phyloP scores from a whole-genome alignment of 1,140 invertebrate genomes.

The Steinernema feltiae region DNA sequence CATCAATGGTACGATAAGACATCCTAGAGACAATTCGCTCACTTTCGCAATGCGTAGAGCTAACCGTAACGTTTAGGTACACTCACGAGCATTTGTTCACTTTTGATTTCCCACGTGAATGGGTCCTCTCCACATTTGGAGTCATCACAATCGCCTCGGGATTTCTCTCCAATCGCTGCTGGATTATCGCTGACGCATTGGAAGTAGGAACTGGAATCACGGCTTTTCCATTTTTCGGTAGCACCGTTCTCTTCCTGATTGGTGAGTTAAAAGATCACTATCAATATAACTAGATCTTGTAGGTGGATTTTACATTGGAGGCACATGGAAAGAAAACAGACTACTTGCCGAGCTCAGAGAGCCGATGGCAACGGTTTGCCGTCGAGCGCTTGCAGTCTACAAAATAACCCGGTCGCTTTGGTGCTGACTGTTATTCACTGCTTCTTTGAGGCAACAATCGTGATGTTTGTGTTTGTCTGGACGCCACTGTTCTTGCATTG shows the following conservation, averaged over 20 bases:
- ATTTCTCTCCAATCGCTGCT: slow-evolving; percentile 23
- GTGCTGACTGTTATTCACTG: slow-evolving; percentile 21
- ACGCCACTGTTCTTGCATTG: slow-evolving; percentile 26
- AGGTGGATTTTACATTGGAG: slow-evolving; percentile 29
- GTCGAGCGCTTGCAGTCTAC: slow-evolving; percentile 21
- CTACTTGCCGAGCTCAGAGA: slow-evolving; percentile 19
- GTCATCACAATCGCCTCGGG: slow-evolving; percentile 20
- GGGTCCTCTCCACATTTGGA: slow-evolving; percentile 25
- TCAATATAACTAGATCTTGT: background rate
- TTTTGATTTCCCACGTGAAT: slow-evolving; percentile 27
- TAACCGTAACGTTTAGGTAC: background rate
- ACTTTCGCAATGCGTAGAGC: background rate
- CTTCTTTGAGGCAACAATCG: slow-evolving; percentile 27
- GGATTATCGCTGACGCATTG: slow-evolving; percentile 24
- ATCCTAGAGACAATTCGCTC: no score
- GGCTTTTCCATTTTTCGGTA: slow-evolving; percentile 20
- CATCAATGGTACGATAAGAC: no score
- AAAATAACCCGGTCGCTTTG: slow-evolving; percentile 7
- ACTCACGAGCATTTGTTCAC: slow-evolving; percentile 27
- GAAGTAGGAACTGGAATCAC: slow-evolving; percentile 20
- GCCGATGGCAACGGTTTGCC: slow-evolving; percentile 15
- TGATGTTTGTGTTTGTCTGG: slow-evolving; percentile 30
- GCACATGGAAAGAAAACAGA: slow-evolving; percentile 25
- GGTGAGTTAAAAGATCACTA: background rate
- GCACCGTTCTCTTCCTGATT: slow-evolving; percentile 22